phyloP scores from a whole-genome alignment of 2,888 invertebrate genomes.

The Aspidiotus rigidus region DNA sequence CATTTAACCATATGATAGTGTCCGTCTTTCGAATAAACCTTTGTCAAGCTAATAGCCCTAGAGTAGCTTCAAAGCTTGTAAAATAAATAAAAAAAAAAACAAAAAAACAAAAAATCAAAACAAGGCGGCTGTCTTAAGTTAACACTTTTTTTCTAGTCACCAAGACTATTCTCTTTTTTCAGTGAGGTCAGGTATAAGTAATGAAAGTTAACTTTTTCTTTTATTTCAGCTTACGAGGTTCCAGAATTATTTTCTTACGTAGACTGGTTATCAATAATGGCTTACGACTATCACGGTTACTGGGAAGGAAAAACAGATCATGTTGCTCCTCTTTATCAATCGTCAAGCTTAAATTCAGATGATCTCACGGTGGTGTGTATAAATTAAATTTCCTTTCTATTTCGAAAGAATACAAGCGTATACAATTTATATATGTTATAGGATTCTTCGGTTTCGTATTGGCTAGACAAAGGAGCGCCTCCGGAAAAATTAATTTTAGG shows the following conservation, averaged over 20 bases:
- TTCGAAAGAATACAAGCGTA: background rate
- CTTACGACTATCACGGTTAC: slow-evolving; percentile 71
- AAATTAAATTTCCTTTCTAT: background rate
- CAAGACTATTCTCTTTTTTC: no score
- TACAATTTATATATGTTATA: slow-evolving; percentile 31
- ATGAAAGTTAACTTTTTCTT: background rate
- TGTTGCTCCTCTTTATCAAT: slow-evolving; percentile 61
- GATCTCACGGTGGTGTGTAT: slow-evolving; percentile 59
- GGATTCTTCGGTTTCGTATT: slow-evolving; percentile 70
- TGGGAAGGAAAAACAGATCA: slow-evolving; percentile 66
- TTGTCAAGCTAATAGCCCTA: no score
- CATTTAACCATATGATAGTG: no score
- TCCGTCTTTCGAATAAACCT: no score
- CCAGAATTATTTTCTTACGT: slow-evolving; percentile 55
- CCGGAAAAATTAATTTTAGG: slow-evolving; percentile 70
- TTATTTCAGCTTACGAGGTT: slow-evolving; percentile 54
- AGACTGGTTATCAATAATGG: slow-evolving; percentile 73
- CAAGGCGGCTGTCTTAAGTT: no score
- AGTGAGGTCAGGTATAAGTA: no score
- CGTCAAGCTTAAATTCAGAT: slow-evolving; percentile 51
- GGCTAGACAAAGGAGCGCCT: slow-evolving; percentile 68
- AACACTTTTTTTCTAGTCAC: no score
- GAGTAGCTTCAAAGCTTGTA: no score
- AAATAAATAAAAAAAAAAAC: no score
- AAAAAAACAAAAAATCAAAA: no score